A percentile compares a stretch with the other conserved stretches of the same genome.
Conservation (phyloP, 2,113 vertebrate species). For the Mungos mungo region DNA sequence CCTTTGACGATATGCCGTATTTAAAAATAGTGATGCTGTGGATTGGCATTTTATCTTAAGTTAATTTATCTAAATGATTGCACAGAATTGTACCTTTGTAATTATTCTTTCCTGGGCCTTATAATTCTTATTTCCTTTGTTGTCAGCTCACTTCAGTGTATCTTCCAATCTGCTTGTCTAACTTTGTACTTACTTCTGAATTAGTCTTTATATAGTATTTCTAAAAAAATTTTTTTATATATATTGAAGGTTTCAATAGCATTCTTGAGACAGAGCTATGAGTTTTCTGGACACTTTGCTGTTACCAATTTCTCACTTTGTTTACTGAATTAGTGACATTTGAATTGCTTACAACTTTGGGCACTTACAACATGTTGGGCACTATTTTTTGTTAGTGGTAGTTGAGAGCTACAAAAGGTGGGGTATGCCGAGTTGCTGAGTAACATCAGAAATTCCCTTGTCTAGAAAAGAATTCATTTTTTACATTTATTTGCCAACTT, state of each 20-base stretch:
- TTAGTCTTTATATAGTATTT: constrained; percentile 2
- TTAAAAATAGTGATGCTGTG: background rate
- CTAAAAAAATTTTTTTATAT: background rate
- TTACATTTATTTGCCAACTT: constrained; percentile 4
- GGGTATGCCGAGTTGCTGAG: background rate
- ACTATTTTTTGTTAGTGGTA: background rate
- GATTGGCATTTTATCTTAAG: background rate
- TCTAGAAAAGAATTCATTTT: background rate
- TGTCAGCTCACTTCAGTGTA: background rate
- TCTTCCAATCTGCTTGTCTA: background rate
- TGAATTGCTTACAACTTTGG: background rate
- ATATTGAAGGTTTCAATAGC: background rate
- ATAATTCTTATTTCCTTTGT: constrained; percentile 1
- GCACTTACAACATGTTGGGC: background rate
- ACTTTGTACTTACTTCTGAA: constrained; percentile 39
- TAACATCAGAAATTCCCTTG: background rate
- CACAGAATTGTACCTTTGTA: background rate
- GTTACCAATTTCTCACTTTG: background rate
- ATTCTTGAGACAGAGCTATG: background rate
- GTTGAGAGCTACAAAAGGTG: background rate
- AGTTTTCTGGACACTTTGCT: background rate
- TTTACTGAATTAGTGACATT: constrained; percentile 26
- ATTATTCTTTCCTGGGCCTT: background rate
- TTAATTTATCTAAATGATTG: background rate
- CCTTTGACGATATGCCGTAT: background rate